Conservation (phyloP, 64 coral and sea anemone species). For the Montipora cactus region DNA sequence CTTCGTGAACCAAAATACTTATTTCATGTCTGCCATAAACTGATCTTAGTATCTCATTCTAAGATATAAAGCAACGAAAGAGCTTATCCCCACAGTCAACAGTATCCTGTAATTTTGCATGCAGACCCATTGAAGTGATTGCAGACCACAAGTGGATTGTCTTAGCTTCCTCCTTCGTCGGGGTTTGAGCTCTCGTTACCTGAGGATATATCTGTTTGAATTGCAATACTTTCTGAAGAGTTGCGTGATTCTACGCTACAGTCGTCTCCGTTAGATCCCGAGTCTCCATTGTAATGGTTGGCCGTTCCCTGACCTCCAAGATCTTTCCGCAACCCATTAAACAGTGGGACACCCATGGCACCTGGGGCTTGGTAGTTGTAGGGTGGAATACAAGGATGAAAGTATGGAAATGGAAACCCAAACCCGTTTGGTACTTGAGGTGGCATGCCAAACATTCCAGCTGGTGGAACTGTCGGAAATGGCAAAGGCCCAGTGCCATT, state of each 20-base stretch:
- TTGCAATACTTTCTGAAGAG: conserved; percentile 43
- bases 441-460: conserved; percentile 10
- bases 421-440: conserved; percentile 15
- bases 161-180: conserved; percentile 47
- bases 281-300: conserved; percentile 28
- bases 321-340: conserved; percentile 22
- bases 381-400: conserved; percentile 10
- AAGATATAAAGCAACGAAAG: too few species aligned
- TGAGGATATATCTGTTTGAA: conserved; percentile 17
- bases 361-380: conserved; percentile 30
- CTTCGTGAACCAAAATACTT: too few species aligned
- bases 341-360: conserved; percentile 16
- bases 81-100: too few species aligned
- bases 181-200: conserved; percentile 41
- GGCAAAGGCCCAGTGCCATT: conserved; percentile 33
- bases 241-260: conserved; percentile 36
- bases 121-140: too few species aligned
- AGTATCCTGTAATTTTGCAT: too few species aligned
- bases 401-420: conserved; percentile 40
- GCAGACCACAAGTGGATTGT: neutral
- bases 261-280: conserved; percentile 41
- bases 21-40: too few species aligned
- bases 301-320: conserved; percentile 16
- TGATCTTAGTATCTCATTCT: too few species aligned
- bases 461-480: conserved; percentile 14